These are phyloP conservation scores for Eustalomyia histrio DNA, from an alignment of 2,888 invertebrate genomes.

Conservation along the genomic window DNA sequence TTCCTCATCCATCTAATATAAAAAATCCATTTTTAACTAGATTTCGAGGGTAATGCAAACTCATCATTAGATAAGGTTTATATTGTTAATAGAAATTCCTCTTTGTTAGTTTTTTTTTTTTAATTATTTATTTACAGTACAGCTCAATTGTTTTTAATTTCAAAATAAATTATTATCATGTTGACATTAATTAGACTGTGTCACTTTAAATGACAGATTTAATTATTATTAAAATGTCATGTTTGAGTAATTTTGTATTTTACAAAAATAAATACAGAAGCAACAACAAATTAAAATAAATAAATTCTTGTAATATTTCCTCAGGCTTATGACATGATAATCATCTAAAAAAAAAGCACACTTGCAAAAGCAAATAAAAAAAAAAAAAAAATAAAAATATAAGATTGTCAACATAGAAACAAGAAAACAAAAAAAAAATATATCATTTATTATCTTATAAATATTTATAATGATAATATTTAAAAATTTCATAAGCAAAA, in stretches of 20 bases:
- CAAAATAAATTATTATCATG: slow-evolving; percentile 31
- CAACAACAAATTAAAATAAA: slow-evolving; percentile 21
- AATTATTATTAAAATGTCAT: slow-evolving; percentile 54
- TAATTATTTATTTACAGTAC: no score
- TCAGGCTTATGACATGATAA: slow-evolving; percentile 6
- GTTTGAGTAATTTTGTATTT: slow-evolving; percentile 30
- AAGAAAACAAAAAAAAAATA: neutral
- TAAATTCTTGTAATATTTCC: neutral
- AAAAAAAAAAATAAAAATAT: neutral
- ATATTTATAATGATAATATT: slow-evolving; percentile 5
- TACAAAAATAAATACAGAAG: neutral
- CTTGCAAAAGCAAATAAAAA: neutral
- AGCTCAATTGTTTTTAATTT: neutral
- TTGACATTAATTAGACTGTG: slow-evolving; percentile 48
- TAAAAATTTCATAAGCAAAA: neutral
- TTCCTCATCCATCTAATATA: no score
- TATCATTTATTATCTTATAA: neutral
- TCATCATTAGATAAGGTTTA: no score
- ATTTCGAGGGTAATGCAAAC: no score
- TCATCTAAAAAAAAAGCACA: slow-evolving; percentile 1
- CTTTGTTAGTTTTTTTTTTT: no score
- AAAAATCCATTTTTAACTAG: no score
- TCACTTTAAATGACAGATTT: slow-evolving; percentile 55
- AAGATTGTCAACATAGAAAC: neutral
- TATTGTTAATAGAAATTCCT: no score